Percentiles rank a stretch among this genome's conserved stretches.
Evolutionary conservation across 2,113 vertebrate genomes (phyloP).

Genomic region (Phrynocephalus versicolor): DNA sequence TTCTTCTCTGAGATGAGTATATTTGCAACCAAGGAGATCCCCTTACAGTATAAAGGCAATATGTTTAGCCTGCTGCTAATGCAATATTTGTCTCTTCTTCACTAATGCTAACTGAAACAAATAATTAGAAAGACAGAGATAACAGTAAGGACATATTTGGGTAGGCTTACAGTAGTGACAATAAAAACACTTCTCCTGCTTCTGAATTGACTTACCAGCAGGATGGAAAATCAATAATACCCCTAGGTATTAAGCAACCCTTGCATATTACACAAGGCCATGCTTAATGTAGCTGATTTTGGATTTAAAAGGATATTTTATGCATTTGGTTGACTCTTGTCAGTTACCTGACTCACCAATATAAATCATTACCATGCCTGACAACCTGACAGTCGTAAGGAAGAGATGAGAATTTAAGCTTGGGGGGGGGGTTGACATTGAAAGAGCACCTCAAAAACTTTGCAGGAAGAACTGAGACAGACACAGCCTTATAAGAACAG

Average conservation of each 20-base stretch:
- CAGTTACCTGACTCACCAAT: neutral
- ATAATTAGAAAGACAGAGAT: constrained; percentile 26
- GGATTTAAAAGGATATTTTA: neutral
- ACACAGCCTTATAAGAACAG: neutral
- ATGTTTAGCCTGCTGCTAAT: neutral
- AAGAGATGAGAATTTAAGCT: no score
- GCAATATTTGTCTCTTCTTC: constrained; percentile 16
- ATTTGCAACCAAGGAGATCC: neutral
- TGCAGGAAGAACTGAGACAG: neutral
- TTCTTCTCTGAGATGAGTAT: neutral
- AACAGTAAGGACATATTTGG: constrained; percentile 26
- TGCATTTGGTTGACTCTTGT: neutral
- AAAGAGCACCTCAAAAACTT: neutral
- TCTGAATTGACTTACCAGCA: constrained; percentile 6
- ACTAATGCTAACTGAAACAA: constrained; percentile 34
- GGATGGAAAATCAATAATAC: constrained; percentile 32
- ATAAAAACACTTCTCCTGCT: constrained; percentile 25
- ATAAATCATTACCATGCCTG: neutral
- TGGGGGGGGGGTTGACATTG: neutral
- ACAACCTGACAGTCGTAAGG: neutral
- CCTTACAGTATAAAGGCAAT: neutral
- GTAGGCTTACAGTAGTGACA: neutral
- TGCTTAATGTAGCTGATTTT: neutral
- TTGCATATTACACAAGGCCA: neutral
- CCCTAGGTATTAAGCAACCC: constrained; percentile 34